A percentile compares a stretch with the other conserved stretches of the same genome.
Conservation (phyloP, 2,888 invertebrate species). For the Lasioglossum lativentre region DNA sequence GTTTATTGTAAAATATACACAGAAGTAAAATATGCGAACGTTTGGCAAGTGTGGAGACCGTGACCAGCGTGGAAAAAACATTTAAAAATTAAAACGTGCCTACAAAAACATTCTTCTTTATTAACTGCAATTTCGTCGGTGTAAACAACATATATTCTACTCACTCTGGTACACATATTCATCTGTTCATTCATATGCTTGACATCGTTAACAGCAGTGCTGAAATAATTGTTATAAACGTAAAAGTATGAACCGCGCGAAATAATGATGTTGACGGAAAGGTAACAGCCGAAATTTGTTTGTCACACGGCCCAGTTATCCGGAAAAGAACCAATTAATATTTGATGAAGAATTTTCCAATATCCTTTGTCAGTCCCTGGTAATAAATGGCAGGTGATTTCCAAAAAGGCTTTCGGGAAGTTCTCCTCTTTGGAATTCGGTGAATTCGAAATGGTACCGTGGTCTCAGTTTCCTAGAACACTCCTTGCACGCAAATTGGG, state of each 20-base stretch:
- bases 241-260: neutral
- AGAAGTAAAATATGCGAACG: neutral
- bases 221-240: neutral
- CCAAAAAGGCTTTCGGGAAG: slow-evolving; percentile 43
- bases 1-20: neutral
- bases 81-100: slow-evolving; percentile 19
- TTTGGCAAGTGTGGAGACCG: neutral
- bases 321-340: neutral
- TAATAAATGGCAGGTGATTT: slow-evolving; percentile 43
- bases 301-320: neutral
- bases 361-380: slow-evolving; percentile 22
- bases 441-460: slow-evolving; percentile 61
- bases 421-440: slow-evolving; percentile 71
- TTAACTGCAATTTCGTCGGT: slow-evolving; percentile 10
- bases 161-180: neutral
- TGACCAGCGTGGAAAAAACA: neutral
- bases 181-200: neutral
- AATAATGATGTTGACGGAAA: neutral
- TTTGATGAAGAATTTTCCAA: neutral
- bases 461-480: slow-evolving; percentile 77
- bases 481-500: slow-evolving; percentile 82
- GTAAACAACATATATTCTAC: neutral
- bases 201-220: neutral
- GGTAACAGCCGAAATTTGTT: neutral
- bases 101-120: slow-evolving; percentile 15